Percentiles rank a stretch among this genome's conserved stretches.
These are phyloP conservation scores for Hemichromis elongatus DNA, from an alignment of 2,113 vertebrate species.

Conservation along the genomic window DNA sequence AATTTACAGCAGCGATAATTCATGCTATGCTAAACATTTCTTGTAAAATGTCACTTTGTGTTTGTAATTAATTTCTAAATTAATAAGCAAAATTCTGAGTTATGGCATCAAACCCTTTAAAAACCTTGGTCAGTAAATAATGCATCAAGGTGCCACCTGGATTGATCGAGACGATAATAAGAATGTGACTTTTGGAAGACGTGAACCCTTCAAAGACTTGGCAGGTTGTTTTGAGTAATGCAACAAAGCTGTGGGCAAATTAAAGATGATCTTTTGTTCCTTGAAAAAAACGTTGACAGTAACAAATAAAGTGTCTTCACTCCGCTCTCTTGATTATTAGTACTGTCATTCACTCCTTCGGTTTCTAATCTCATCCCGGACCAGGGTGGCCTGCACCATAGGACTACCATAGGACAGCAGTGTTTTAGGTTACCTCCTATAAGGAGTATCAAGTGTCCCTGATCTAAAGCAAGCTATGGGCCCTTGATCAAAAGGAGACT, in stretches of 20 bases:
- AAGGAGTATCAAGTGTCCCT: constrained; percentile 65
- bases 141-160: constrained; percentile 67
- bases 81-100: constrained; percentile 79
- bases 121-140: constrained; percentile 67
- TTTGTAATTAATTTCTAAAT: constrained; percentile 87
- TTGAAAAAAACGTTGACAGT: background rate
- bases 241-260: constrained; percentile 5
- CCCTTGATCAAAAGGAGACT: constrained; percentile 69
- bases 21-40: constrained; percentile 84
- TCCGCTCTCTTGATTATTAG: constrained; percentile 19
- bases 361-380: constrained; percentile 48
- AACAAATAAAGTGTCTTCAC: background rate
- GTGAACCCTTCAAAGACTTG: constrained; percentile 34
- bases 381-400: constrained; percentile 61
- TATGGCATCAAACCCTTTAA: constrained; percentile 67
- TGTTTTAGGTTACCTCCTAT: constrained; percentile 71
- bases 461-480: constrained; percentile 71
- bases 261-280: background rate
- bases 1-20: constrained; percentile 79
- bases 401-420: constrained; percentile 39
- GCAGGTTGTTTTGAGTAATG: constrained; percentile 48
- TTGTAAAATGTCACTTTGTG: constrained; percentile 87
- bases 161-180: constrained; percentile 64
- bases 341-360: constrained; percentile 43
- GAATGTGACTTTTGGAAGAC: constrained; percentile 59